Base-by-base conservation (phyloP, 2,888 invertebrate genomes). In the Drosophila flavopinicola region DNA sequence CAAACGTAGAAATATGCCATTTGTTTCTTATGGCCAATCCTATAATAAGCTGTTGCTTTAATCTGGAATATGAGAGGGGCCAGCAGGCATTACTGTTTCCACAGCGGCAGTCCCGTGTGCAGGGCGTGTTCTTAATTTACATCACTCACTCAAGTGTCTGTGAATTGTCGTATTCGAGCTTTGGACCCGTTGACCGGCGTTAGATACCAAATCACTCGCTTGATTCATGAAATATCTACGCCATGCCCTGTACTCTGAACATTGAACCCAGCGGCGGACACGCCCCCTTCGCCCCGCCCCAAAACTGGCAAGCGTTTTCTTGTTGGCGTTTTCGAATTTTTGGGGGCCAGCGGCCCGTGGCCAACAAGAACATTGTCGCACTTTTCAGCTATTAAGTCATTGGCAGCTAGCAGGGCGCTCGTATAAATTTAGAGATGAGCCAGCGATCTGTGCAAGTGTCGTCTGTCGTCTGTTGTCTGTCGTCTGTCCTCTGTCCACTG, bases 201-300 rank as follows among this genome's bases (percentile, higher is more conserved):
- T 65, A 66, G 57, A 52, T 42, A 52, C 44, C 33, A 69, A 75
- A 89, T 89, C 88, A 89, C 85, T 88, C 88, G 73, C 61, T 88
- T 85, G 77, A 79, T 88, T 88, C 89, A 87, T 89, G 89, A 83
- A 85, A 63, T 75, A 71, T 70, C 64, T 78, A 79, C 83, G 78
- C 66, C 72, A 60, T 68, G 57, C 64, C 30, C 44, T 58, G 56
- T 30, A 56, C 42, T 23, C 33, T 66, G 70, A 45, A 74, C 64
- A 60, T 56, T 63, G 75, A 60, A 37, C 57, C 38, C 64, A 56
- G 20, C 6, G n/a, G 24, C 6, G 11, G 54, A 45, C 61, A 76
- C 65, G 60, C 63, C 61, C 56, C 48, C 59, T 7, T 4, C 23
- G n/a, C 42, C 27, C 32, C 30, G 29, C 78, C 53, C 57, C 49